Evolutionary conservation across 2,113 vertebrate species (phyloP).

Genomic region (Vimba vimba): DNA sequence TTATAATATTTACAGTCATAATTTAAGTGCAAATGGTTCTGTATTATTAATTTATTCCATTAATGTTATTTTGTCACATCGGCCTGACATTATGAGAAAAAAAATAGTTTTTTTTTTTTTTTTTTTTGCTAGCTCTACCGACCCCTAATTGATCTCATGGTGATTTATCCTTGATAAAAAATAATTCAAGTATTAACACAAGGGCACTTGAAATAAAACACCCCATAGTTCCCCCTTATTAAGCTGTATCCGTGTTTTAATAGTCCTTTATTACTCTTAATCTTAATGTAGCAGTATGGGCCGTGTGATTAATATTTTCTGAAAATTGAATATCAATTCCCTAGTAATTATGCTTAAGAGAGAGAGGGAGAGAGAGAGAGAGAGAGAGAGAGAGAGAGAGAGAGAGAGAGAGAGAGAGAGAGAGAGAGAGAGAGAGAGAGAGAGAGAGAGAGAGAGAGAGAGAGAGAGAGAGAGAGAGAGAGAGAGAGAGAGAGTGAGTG

Average conservation of each 20-base stretch:
- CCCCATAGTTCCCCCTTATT: constrained; percentile 22
- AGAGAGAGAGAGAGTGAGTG: background rate
- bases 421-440: constrained; percentile 29
- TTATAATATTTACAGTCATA: background rate
- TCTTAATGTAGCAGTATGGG: constrained; percentile 45
- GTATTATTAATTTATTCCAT: background rate
- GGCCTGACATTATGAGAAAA: background rate
- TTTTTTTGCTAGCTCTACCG: background rate
- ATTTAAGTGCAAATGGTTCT: background rate
- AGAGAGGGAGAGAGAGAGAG: constrained; percentile 22
- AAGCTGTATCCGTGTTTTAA: constrained; percentile 8
- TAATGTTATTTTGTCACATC: background rate
- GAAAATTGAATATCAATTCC: constrained; percentile 60
- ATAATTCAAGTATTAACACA: constrained; percentile 27
- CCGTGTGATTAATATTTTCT: constrained; percentile 60
- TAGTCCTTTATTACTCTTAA: constrained; percentile 31
- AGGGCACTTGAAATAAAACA: constrained; percentile 38
- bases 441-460: background rate
- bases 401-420: background rate
- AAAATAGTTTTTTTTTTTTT: too few species aligned
- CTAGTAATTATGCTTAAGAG: constrained; percentile 62
- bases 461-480: background rate
- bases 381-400: background rate
- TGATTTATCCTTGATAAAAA: constrained; percentile 35
- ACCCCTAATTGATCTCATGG: constrained; percentile 15